Base-by-base conservation (phyloP, 2,888 invertebrate species). In the Carterocephalus palaemon region DNA sequence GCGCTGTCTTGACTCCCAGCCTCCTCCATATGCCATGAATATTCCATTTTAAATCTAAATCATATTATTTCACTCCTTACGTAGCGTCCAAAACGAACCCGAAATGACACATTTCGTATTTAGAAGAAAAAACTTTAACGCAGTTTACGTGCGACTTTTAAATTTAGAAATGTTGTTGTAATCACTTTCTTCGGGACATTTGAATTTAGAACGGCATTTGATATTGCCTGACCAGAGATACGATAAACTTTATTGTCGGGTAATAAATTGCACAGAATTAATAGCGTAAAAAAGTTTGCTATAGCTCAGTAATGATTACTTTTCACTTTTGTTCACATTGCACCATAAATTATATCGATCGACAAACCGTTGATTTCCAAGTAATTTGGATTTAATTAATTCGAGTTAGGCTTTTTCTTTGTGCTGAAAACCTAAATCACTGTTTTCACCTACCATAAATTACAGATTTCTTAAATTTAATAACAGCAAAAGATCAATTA, bases 21-120 rank as follows among this genome's bases (percentile, higher is more conserved):
- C 50, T 78, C 82, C 64, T 83, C 85, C 67, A 85, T 78, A 54
- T 83, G 81, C 86, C 85, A 84, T 47, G 82, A 62, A 63, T 85
- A 86, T 80, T 86, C 86, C 86, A 86, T 86, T 56, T 70, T 84
- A 65, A 62, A 50, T 49, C 52, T 52, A 54, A 48, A 37, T 41
- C 59, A 60, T 61, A 49, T 49, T 53, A 47, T 37, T 45, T 39
- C 26, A 40, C 34, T 20, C 26, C 60, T 60, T 57, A 71, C 49
- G 69, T 68, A 20, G 62, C 66, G 48, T 71, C 71, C 48, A 69
- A 45, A 19, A 59, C 56, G 39, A 60, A 62, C 16, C 62, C 61
- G 41, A 54, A 53, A 36, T 52, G 52, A 54, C 64, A 64, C 73
- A 70, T 69, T 49, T 41, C 55, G 42, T n/a, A 39, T n/a, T 23